These are phyloP conservation scores for Eupithecia subfuscata DNA, from an alignment of 2,888 invertebrate genomes.

Conservation along the genomic window DNA sequence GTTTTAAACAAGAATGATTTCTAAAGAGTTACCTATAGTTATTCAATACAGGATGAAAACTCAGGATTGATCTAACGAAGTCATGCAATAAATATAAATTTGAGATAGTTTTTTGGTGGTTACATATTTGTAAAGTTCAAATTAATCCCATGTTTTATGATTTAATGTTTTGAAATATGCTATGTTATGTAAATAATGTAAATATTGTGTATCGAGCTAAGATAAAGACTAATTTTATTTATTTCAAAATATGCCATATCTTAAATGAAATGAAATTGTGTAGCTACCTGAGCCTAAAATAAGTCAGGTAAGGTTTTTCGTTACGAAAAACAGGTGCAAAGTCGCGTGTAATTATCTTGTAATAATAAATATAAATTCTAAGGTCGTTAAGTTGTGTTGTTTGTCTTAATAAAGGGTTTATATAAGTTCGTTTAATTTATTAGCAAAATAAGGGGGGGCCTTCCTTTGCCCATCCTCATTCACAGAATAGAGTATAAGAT, in stretches of 20 bases:
- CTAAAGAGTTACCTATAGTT: not conserved
- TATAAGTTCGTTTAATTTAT: conserved; percentile 1
- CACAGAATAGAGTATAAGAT: too few relatives aligned
- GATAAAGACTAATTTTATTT: conserved; percentile 15
- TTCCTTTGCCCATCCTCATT: too few relatives aligned
- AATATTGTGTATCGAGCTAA: not conserved
- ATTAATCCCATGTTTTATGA: not conserved
- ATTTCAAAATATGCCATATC: conserved; percentile 30
- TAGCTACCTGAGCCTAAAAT: not conserved
- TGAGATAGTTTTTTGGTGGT: not conserved
- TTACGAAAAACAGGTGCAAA: not conserved
- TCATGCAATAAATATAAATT: not conserved
- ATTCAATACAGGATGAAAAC: not conserved
- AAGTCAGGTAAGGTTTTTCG: conserved; percentile 4
- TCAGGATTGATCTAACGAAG: not conserved
- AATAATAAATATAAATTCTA: not conserved
- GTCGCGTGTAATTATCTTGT: not conserved
- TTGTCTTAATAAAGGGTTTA: conserved; percentile 8
- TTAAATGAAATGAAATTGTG: not conserved
- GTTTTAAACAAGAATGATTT: not conserved
- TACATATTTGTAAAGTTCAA: not conserved
- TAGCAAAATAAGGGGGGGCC: not conserved
- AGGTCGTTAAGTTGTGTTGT: not conserved
- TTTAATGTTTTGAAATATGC: not conserved
- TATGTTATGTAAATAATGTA: conserved; percentile 3